Conservation (phyloP, 1,140 invertebrate species). For the Gonioctena quinquepunctata region DNA sequence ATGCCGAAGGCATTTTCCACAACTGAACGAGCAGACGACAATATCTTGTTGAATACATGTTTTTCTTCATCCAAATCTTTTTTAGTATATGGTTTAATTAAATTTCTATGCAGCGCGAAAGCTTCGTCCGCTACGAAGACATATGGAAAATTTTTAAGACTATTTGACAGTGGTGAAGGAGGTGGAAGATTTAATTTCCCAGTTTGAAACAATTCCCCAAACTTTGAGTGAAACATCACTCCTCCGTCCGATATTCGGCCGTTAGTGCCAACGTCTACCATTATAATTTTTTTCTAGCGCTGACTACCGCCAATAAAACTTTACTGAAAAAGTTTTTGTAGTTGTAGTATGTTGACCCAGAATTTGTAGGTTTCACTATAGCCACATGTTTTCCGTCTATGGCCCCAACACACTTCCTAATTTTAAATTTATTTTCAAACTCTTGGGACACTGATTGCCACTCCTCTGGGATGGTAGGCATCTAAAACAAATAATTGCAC, state of each 20-base stretch:
- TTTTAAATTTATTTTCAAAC: no score
- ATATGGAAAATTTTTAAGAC: not conserved
- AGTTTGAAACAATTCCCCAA: not conserved
- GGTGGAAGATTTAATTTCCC: not conserved
- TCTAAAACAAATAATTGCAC: no score
- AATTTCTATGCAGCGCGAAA: not conserved
- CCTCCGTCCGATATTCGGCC: not conserved
- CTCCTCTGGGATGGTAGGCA: no score
- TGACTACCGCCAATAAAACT: not conserved
- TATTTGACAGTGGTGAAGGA: not conserved
- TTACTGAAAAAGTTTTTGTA: not conserved
- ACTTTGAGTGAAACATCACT: no score
- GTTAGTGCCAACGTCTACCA: not conserved
- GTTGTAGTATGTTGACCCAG: not conserved
- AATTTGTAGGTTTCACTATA: not conserved
- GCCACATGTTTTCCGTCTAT: constrained; percentile 7
- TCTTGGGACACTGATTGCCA: no score
- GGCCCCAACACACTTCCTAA: no score
- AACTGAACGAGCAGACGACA: not conserved
- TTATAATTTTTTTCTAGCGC: not conserved
- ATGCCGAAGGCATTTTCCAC: not conserved
- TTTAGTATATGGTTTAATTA: not conserved
- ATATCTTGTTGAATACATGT: not conserved
- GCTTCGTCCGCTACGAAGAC: not conserved
- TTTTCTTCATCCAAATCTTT: not conserved